phyloP scores from a whole-genome alignment of 2,797 vertebrate genomes.

The Mareca penelope region DNA sequence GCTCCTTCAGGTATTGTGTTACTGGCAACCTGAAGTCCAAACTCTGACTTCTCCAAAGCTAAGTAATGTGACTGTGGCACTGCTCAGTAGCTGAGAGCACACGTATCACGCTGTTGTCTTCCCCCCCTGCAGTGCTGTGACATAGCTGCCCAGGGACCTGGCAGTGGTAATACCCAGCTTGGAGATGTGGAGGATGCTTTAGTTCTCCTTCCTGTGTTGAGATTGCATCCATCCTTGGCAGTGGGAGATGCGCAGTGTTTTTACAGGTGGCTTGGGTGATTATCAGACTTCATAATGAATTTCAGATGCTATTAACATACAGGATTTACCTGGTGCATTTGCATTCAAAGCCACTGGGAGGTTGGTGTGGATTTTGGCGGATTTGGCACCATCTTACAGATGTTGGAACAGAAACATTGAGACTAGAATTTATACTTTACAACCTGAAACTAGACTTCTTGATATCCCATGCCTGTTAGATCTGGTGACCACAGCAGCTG shows the following conservation, averaged over 20 bases:
- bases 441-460: background rate
- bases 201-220: background rate
- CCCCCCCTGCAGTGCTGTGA: background rate
- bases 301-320: background rate
- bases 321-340: background rate
- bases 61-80: rapidly evolving
- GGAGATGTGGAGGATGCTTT: background rate
- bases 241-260: background rate
- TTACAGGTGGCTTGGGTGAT: background rate
- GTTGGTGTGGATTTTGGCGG: background rate
- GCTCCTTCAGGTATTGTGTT: background rate
- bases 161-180: background rate
- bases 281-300: background rate
- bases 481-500: conserved; percentile 32
- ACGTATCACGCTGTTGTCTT: rapidly evolving
- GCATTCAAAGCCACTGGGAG: background rate
- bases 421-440: conserved; percentile 9
- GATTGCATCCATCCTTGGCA: background rate
- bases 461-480: background rate
- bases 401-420: conserved; percentile 14
- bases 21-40: background rate
- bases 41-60: background rate
- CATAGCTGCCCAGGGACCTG: background rate
- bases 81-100: rapidly evolving
- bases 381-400: conserved; percentile 5